Evolutionary conservation across 2,888 invertebrate genomes (phyloP), one percentile per base, ranked within the genome.

Genomic region (Luperina nickerlii): DNA sequence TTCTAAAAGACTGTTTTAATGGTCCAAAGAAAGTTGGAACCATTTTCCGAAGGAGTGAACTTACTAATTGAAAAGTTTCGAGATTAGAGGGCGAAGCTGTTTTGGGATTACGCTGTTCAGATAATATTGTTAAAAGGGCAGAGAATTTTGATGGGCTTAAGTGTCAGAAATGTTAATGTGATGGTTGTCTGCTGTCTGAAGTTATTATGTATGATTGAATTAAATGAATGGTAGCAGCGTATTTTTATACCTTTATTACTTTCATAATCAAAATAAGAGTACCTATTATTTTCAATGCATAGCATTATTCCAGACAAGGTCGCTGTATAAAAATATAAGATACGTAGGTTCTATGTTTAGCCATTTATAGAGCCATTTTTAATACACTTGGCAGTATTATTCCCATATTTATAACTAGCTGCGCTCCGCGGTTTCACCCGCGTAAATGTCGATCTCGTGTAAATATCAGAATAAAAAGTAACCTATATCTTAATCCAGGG

Each of bases 1-100:
- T 92, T 92, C 88, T 91, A 83, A 87, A 89, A 90, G 90, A 92
- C 90, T 79, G 81, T 73, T 93, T 92, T 93, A 94, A 94, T 92
- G 90, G 92, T 78, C 54, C 68, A 75, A 80, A 82, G 79, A 78
- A 90, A 87, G 83, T 91, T 84, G 78, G 76, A 48, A 78, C 87
- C 85, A 82, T 71, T 89, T 89, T 90, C 87, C 86, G 82, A 84
- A 87, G 86, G 85, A 85, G 89, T 74, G 74, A 88, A 84, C 81
- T 88, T 83, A 85, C 72, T 89, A 89, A 89, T 89, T 89, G 88
- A 89, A 89, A 89, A 89, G 89, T 89, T 89, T 78, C 27, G 69
- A 81, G 79, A 85, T 85, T 86, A 89, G 81, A 71, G 48, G 67
- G 42, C 18, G 32, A 77, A 60, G 62, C 76, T 75, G 81, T 63